These are phyloP conservation scores for Cryptus viduatorius DNA, from an alignment of 2,888 invertebrate genomes.

Conservation along the genomic window DNA sequence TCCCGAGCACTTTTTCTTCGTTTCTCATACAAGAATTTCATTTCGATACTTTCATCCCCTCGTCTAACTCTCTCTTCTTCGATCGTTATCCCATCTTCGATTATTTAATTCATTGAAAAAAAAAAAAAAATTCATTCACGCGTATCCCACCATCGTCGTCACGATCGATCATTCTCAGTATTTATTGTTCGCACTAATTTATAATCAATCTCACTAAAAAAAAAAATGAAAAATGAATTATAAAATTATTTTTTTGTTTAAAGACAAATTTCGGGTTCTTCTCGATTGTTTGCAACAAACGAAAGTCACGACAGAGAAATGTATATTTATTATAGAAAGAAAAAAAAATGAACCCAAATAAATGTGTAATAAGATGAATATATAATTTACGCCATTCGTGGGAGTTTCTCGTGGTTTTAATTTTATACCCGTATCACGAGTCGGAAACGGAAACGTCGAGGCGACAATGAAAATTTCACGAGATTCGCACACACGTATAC, in stretches of 20 bases:
- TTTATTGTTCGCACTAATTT: slow-evolving; percentile 66
- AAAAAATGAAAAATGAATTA: slow-evolving; percentile 37
- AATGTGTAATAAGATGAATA: slow-evolving; percentile 52
- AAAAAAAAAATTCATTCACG: slow-evolving; percentile 35
- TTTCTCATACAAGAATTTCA: slow-evolving; percentile 10
- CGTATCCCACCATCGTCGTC: slow-evolving; percentile 66
- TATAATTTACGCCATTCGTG: not conserved
- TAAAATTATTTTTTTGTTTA: slow-evolving; percentile 55
- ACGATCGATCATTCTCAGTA: slow-evolving; percentile 74
- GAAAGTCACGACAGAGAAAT: slow-evolving; percentile 54
- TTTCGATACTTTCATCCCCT: slow-evolving; percentile 1
- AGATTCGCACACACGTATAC: not conserved
- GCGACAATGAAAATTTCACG: slow-evolving; percentile 9
- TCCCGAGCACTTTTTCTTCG: not conserved
- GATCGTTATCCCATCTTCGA: slow-evolving; percentile 24
- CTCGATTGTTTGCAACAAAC: slow-evolving; percentile 3
- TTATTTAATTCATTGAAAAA: slow-evolving; percentile 44
- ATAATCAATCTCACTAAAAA: slow-evolving; percentile 56
- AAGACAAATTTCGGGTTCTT: slow-evolving; percentile 14
- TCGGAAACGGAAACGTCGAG: slow-evolving; percentile 12
- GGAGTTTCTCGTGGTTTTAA: not conserved
- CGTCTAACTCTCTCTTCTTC: slow-evolving; percentile 21
- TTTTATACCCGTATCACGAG: slow-evolving; percentile 4
- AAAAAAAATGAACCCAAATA: slow-evolving; percentile 46
- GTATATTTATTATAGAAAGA: slow-evolving; percentile 67